Conservation (phyloP, 2,113 vertebrate species). For the Parus major region DNA sequence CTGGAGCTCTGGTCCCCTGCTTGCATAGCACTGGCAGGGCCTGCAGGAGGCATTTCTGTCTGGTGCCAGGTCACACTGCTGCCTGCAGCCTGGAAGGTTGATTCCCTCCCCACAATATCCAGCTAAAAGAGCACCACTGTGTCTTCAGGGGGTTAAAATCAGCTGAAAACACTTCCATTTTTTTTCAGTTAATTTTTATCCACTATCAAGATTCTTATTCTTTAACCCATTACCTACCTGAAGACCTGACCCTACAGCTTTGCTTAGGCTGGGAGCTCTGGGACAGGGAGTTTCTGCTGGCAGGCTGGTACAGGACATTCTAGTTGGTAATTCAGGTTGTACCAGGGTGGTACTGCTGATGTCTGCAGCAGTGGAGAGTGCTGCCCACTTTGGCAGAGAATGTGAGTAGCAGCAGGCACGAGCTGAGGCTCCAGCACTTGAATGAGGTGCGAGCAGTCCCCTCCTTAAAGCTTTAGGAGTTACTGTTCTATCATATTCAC, state of each 20-base stretch:
- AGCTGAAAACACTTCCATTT: fast-evolving
- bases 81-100: not conserved
- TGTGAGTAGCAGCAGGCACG: not conserved
- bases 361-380: not conserved
- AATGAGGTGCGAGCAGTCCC: not conserved
- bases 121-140: not conserved
- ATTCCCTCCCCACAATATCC: not conserved
- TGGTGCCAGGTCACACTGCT: not conserved
- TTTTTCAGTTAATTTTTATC: not conserved
- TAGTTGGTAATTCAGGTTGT: fast-evolving
- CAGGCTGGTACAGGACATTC: not conserved
- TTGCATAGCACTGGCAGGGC: fast-evolving
- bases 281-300: not conserved
- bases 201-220: not conserved
- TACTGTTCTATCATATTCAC: fast-evolving
- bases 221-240: not conserved
- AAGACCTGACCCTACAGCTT: not conserved
- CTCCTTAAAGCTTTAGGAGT: not conserved
- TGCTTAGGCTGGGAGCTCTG: not conserved
- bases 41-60: not conserved
- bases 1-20: not conserved
- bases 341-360: not conserved
- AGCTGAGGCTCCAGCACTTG: not conserved
- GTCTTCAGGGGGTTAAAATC: not conserved
- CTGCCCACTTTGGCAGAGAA: not conserved